Evolutionary conservation across 2,888 invertebrate genomes (phyloP).

Genomic region (Sphaerophoria rueppellii): DNA sequence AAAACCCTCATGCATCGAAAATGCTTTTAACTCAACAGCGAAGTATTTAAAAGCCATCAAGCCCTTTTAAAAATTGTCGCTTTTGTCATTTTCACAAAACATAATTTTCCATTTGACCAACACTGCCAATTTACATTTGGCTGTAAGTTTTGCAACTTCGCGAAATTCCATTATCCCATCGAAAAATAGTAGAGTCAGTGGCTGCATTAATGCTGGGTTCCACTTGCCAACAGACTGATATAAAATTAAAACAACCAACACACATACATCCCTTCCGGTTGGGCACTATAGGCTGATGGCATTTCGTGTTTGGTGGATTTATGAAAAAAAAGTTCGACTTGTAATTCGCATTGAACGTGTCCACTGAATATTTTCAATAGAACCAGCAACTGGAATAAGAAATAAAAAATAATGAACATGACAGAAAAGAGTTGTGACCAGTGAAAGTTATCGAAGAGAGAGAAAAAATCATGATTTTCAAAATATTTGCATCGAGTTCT

Average conservation of each 20-base stretch:
- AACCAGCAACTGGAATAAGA: neutral
- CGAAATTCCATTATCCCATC: conserved; percentile 52
- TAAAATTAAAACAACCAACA: neutral
- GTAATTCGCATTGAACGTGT: conserved; percentile 41
- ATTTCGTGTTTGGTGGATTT: conserved; percentile 55
- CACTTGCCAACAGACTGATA: conserved; percentile 19
- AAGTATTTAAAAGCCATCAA: no score
- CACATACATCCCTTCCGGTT: conserved; percentile 54
- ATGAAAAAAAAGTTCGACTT: conserved; percentile 48
- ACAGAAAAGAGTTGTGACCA: no score
- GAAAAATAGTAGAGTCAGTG: neutral
- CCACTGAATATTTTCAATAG: conserved; percentile 2
- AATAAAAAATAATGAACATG: neutral
- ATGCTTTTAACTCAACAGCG: no score
- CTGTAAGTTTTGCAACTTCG: conserved; percentile 49
- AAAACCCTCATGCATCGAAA: no score
- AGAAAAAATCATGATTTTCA: conserved; percentile 31
- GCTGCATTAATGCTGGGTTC: neutral
- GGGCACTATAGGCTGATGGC: conserved; percentile 6
- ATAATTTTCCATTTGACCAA: no score
- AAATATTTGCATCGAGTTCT: neutral
- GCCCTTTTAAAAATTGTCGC: no score
- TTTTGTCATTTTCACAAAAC: no score
- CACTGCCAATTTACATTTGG: conserved; percentile 27
- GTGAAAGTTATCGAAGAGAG: neutral